Percentiles rank a stretch among this genome's conserved stretches.
Evolutionary conservation across 1,140 invertebrate species (phyloP).

Genomic region (Diabrotica undecimpunctata): DNA sequence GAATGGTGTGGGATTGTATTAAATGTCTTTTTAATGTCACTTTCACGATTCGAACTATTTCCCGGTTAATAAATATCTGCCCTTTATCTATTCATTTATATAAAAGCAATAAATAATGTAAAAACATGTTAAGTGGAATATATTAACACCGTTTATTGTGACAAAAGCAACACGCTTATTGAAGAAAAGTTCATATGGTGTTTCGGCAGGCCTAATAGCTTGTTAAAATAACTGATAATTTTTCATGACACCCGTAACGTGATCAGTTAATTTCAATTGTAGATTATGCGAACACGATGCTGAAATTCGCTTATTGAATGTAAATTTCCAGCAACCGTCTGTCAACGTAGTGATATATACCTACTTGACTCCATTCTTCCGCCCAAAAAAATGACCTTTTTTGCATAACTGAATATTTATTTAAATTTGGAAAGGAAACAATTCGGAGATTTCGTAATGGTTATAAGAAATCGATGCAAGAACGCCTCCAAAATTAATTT

Average conservation of each 20-base stretch:
- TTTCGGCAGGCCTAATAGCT: too few relatives aligned
- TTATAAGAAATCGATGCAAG: not conserved
- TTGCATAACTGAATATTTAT: constrained; percentile 4
- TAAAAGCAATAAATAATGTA: too few relatives aligned
- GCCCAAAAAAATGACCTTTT: not conserved
- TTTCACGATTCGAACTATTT: too few relatives aligned
- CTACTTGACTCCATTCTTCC: constrained; percentile 4
- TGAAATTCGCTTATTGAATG: constrained; percentile 16
- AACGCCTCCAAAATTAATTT: not conserved
- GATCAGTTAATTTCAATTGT: constrained; percentile 12
- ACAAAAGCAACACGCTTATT: too few relatives aligned
- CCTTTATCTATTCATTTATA: too few relatives aligned
- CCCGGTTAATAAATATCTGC: too few relatives aligned
- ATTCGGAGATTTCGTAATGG: constrained; percentile 1
- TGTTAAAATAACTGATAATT: too few relatives aligned
- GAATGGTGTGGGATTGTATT: too few relatives aligned
- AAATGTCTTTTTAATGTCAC: too few relatives aligned
- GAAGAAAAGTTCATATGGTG: too few relatives aligned
- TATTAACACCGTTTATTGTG: too few relatives aligned
- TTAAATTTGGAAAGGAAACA: constrained; percentile 9
- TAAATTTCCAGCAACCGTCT: constrained; percentile 16
- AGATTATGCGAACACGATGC: constrained; percentile 14
- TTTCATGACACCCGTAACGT: not conserved
- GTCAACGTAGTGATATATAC: constrained; percentile 12
- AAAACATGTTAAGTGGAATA: too few relatives aligned